These are phyloP conservation scores for Sander lucioperca DNA, from an alignment of 2,113 vertebrate genomes.

Conservation along the genomic window DNA sequence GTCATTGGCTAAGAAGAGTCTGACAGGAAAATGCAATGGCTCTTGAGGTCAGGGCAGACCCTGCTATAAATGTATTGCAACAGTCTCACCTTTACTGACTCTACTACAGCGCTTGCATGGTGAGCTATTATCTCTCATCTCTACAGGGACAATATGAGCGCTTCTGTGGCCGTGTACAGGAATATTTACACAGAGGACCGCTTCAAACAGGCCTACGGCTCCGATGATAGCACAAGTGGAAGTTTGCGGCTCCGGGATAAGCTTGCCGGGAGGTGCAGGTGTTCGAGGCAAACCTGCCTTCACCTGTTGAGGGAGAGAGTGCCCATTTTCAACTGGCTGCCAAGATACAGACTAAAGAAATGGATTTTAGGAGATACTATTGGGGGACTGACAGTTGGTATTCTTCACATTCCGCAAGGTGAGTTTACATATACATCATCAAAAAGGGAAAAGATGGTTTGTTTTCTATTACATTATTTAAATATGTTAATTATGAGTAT, in stretches of 20 bases:
- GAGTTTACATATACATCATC: slow-evolving; percentile 24
- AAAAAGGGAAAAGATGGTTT: no score
- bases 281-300: slow-evolving; percentile 81
- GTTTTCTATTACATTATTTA: not conserved
- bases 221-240: slow-evolving; percentile 63
- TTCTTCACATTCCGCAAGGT: slow-evolving; percentile 95
- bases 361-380: slow-evolving; percentile 91
- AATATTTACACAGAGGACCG: slow-evolving; percentile 88
- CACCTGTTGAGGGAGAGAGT: slow-evolving; percentile 84
- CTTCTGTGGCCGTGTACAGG: slow-evolving; percentile 87
- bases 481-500: not conserved
- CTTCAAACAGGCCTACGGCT: slow-evolving; percentile 86
- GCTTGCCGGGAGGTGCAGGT: slow-evolving; percentile 77
- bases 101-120: not conserved
- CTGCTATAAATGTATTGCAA: slow-evolving; percentile 79
- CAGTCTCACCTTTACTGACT: slow-evolving; percentile 48
- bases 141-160: slow-evolving; percentile 80
- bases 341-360: slow-evolving; percentile 87
- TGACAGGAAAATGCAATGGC: slow-evolving; percentile 81
- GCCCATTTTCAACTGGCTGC: slow-evolving; percentile 90
- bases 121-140: slow-evolving; percentile 25
- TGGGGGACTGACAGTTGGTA: slow-evolving; percentile 91
- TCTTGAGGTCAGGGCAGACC: slow-evolving; percentile 69
- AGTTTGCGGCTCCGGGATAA: slow-evolving; percentile 70
- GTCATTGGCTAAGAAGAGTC: slow-evolving; percentile 77